These are phyloP conservation scores for Pterois miles DNA, from an alignment of 2,797 vertebrate genomes.

Conservation along the genomic window DNA sequence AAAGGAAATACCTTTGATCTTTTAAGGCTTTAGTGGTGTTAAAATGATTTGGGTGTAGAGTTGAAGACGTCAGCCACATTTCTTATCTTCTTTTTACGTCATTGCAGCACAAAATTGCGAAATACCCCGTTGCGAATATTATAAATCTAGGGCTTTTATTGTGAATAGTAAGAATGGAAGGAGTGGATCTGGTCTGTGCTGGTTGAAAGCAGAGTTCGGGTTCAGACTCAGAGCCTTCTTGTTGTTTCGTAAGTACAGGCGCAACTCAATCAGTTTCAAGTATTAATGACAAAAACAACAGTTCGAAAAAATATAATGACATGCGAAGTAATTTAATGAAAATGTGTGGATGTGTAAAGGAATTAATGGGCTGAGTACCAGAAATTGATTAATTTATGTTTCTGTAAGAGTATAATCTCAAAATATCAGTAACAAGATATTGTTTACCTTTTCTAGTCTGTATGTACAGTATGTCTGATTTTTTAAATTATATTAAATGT, in stretches of 20 bases:
- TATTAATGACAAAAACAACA: too few species aligned
- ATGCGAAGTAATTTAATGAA: accelerated
- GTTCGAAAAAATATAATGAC: too few species aligned
- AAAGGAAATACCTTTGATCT: constrained; percentile 25
- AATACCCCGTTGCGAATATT: too few species aligned
- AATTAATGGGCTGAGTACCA: not conserved
- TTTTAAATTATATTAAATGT: not conserved
- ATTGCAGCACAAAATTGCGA: not conserved
- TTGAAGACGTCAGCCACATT: constrained; percentile 4
- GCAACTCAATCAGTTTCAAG: accelerated
- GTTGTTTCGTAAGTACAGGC: too few species aligned
- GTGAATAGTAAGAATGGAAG: too few species aligned
- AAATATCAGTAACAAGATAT: not conserved
- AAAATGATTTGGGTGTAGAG: not conserved
- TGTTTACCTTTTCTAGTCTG: not conserved
- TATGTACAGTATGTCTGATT: not conserved
- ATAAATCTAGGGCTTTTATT: too few species aligned
- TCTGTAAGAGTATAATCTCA: not conserved
- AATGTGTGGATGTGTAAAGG: too few species aligned
- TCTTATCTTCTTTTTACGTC: not conserved
- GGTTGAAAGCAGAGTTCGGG: too few species aligned
- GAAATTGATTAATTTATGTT: not conserved
- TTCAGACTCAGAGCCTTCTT: too few species aligned
- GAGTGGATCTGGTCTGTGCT: too few species aligned
- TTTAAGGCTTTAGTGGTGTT: not conserved